These are phyloP conservation scores for Drosophila kikkawai DNA, from an alignment of 1,140 invertebrate species.

Conservation along the genomic window DNA sequence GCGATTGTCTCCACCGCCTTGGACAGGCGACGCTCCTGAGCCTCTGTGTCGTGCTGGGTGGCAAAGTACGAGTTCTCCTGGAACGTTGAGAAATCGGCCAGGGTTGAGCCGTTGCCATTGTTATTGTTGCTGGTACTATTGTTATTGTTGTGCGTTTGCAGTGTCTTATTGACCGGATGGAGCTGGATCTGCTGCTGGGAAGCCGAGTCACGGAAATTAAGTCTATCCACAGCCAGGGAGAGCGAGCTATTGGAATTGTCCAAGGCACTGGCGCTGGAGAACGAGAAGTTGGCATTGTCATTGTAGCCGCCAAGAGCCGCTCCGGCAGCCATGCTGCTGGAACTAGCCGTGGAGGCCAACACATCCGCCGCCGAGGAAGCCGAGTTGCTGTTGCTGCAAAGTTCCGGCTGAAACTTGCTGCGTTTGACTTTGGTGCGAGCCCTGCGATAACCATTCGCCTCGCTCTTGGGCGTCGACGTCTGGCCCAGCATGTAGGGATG, in stretches of 20 bases:
- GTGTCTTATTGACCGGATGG: constrained; percentile 46
- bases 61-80: constrained; percentile 84
- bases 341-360: neutral
- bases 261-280: constrained; percentile 73
- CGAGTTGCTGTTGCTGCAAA: constrained; percentile 76
- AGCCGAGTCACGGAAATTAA: constrained; percentile 71
- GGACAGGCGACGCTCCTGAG: constrained; percentile 72
- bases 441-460: constrained; percentile 52
- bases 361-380: constrained; percentile 64
- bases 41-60: constrained; percentile 80
- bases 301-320: constrained; percentile 56
- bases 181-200: constrained; percentile 26
- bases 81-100: constrained; percentile 78
- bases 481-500: constrained; percentile 77
- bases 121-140: constrained; percentile 62
- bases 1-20: constrained; percentile 80
- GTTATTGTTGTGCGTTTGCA: constrained; percentile 60
- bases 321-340: constrained; percentile 11
- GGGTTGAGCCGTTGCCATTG: constrained; percentile 36
- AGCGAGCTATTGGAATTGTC: constrained; percentile 81
- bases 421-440: constrained; percentile 65
- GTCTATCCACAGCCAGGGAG: constrained; percentile 69
- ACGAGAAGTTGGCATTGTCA: constrained; percentile 82
- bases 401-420: constrained; percentile 61
- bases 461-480: constrained; percentile 79